Conservation (phyloP, 1,140 invertebrate species). For the Octopus sinensis region DNA sequence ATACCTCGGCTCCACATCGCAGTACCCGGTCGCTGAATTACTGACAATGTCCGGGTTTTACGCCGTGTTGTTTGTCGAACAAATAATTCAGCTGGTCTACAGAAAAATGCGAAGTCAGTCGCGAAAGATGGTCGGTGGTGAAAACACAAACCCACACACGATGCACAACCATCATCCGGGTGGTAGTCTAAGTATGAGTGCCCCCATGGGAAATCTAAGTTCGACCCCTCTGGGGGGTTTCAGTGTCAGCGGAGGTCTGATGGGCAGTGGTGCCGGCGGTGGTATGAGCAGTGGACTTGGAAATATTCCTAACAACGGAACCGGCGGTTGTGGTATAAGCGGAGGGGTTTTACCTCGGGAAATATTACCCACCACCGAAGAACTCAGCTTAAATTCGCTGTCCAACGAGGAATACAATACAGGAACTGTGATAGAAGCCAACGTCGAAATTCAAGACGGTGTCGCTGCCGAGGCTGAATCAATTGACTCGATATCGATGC, state of each 20-base stretch:
- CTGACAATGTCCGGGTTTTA: conserved; percentile 64
- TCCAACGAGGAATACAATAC: background rate
- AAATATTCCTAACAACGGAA: conserved; percentile 4
- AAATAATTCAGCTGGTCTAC: conserved; percentile 55
- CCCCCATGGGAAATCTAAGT: background rate
- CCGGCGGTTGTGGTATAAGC: background rate
- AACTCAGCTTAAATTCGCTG: conserved; percentile 11
- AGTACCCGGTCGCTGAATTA: conserved; percentile 63
- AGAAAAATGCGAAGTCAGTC: conserved; percentile 10
- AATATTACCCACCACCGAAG: conserved; percentile 19
- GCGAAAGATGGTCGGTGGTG: background rate
- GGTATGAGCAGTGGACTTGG: background rate
- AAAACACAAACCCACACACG: too few relatives aligned
- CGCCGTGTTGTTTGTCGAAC: conserved; percentile 63
- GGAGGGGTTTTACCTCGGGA: conserved; percentile 11
- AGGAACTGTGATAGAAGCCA: background rate
- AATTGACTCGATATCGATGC: conserved; percentile 35
- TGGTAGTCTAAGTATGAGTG: too few relatives aligned
- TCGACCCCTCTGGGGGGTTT: conserved; percentile 11
- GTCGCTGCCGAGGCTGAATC: conserved; percentile 28
- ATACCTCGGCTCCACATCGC: conserved; percentile 46
- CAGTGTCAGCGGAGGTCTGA: conserved; percentile 9
- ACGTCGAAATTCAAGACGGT: background rate
- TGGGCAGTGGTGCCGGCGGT: background rate
- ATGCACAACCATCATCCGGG: background rate